Conservation (phyloP, 2,797 vertebrate genomes). For the Trachops cirrhosus region DNA sequence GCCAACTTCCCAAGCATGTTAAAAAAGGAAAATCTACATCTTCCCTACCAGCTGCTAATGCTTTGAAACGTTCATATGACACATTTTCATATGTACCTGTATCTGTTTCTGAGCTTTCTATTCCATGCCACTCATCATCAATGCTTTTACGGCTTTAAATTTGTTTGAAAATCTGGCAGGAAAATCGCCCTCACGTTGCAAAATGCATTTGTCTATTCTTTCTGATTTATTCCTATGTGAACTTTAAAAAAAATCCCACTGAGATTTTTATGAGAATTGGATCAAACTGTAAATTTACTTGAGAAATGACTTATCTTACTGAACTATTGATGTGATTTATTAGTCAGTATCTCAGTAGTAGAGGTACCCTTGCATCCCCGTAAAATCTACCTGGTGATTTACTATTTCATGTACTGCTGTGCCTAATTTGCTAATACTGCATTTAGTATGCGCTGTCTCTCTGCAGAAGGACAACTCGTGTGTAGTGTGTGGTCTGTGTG, state of each 20-base stretch:
- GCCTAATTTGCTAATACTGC: background rate
- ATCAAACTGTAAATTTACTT: background rate
- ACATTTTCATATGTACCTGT: background rate
- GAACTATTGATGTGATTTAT: background rate
- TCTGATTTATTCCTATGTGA: background rate
- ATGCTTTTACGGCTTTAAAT: background rate
- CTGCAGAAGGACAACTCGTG: background rate
- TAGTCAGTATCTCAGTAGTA: background rate
- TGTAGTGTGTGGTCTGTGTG: background rate
- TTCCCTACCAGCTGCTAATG: background rate
- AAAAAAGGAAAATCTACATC: background rate
- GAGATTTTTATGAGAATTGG: background rate
- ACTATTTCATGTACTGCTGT: background rate
- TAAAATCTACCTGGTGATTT: background rate
- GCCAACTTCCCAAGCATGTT: background rate
- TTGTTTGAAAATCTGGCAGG: background rate
- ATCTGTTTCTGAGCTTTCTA: background rate
- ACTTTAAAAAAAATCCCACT: background rate
- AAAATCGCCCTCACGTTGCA: background rate
- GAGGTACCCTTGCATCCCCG: background rate
- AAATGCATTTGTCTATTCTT: background rate
- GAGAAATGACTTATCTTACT: background rate
- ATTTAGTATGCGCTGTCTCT: background rate
- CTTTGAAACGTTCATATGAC: background rate
- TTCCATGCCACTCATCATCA: background rate